phyloP scores from a whole-genome alignment of 1,140 invertebrate genomes.

The Conus betulinus region DNA sequence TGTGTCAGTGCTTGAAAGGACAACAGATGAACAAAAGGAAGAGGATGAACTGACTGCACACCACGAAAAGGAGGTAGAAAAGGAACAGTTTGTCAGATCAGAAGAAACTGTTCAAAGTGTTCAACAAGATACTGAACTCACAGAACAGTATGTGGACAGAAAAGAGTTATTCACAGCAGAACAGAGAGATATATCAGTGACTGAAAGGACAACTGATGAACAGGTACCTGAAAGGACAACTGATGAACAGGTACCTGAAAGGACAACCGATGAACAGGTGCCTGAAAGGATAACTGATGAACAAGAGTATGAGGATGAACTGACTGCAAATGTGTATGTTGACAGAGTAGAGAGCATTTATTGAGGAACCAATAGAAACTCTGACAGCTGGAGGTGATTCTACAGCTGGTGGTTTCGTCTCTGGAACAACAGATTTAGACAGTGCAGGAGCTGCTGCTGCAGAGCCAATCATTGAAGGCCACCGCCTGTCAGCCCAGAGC shows the following conservation, averaged over 20 bases:
- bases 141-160: conserved; percentile 21
- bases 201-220: background rate
- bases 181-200: background rate
- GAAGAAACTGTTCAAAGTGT: conserved; percentile 15
- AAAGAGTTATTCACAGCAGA: background rate
- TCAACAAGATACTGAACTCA: background rate
- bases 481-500: conserved; percentile 23
- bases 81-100: conserved; percentile 37
- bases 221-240: conserved; percentile 16
- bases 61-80: conserved; percentile 46
- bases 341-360: conserved; percentile 28
- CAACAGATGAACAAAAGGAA: conserved; percentile 9
- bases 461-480: background rate
- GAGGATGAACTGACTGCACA: conserved; percentile 32
- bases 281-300: conserved; percentile 4
- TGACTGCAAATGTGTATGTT: background rate
- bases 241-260: too few relatives aligned
- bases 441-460: background rate
- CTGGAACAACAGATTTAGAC: background rate
- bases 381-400: background rate
- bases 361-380: conserved; percentile 21
- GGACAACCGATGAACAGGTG: conserved; percentile 41
- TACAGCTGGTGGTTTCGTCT: background rate
- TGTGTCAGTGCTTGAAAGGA: conserved; percentile 1
- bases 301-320: conserved; percentile 16